Percentiles rank a stretch among this genome's conserved stretches.
phyloP scores from a whole-genome alignment of 2,797 vertebrate genomes.

The Falco rusticolus region DNA sequence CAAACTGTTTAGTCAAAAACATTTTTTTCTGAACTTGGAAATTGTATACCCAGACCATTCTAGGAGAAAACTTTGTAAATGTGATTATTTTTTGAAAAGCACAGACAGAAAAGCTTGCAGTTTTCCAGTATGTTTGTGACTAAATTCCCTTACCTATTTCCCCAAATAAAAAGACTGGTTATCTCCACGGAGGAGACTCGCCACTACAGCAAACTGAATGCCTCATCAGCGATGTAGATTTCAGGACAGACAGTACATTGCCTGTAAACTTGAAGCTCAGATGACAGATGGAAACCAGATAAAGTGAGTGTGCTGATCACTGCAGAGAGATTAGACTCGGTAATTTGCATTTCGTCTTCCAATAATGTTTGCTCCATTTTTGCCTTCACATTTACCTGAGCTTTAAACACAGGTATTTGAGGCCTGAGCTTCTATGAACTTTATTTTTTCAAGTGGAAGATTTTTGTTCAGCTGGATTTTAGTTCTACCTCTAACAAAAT shows the following conservation, averaged over 20 bases:
- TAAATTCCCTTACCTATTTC: conserved; percentile 2
- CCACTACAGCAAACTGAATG: not conserved
- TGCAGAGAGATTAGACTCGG: conserved; percentile 15
- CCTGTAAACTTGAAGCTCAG: conserved; percentile 66
- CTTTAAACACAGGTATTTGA: not conserved
- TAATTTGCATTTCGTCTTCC: conserved; percentile 57
- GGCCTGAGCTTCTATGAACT: not conserved
- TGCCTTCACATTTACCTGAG: not conserved
- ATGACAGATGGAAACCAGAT: conserved; percentile 68
- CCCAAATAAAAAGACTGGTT: not conserved
- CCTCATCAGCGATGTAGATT: conserved; percentile 36
- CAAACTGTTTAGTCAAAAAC: not conserved
- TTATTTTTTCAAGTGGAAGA: not conserved
- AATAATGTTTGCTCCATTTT: not conserved
- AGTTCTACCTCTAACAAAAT: not conserved
- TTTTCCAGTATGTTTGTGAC: conserved; percentile 11
- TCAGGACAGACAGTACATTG: conserved; percentile 49
- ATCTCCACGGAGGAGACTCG: not conserved
- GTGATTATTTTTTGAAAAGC: not conserved
- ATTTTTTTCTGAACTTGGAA: not conserved
- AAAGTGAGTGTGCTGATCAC: conserved; percentile 38
- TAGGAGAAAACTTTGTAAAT: not conserved
- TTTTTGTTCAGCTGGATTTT: not conserved
- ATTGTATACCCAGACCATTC: not conserved
- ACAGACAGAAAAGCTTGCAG: not conserved